Evolutionary conservation across 2,797 vertebrate genomes (phyloP), one percentile per base, ranked within the genome.

Genomic region (Bradypus variegatus): DNA sequence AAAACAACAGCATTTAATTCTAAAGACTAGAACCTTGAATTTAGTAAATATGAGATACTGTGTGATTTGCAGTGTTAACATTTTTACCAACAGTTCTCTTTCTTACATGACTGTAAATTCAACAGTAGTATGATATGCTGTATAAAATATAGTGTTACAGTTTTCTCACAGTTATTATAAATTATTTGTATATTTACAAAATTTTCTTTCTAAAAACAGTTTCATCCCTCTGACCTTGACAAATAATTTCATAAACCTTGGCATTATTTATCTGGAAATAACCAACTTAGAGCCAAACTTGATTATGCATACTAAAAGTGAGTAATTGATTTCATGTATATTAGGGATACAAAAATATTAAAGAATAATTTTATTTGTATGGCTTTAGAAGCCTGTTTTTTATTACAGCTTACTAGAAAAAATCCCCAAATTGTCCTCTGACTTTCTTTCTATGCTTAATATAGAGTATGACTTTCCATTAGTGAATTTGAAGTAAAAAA

Each of bases 361-460:
- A 95, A 84, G 53, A 86, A 67, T 2, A 0, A 58, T 13, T 72
- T 29, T 4, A 16, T 94, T 96, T 81, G 25, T 81, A 2, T 78
- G 45, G 0, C 58, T 95, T 92, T 89, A 36, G 65, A 73, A 89
- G 75, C 6, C 3, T 55, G 86, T 45, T 88, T 94, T 95, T 96
- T 94, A 93, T 93, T 95, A 77, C 4, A 86, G 67, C 33, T 94
- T 93, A 75, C 64, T 53, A 85, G 2, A 78, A 12, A 90, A 95
- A 94, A 90, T 75, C 41, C 7, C 31, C 9, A 72, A 27, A 83
- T 53, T 93, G 48, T 45, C 10, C 69, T 92, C 69, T 93, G 50
- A 21, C 14, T 12, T 25, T 91, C 14, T 48, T 91, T 82, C 70
- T 86, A 70, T 64, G 73, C 6, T 11, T 78, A 83, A 86, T 93